phyloP scores from a whole-genome alignment of 2,797 vertebrate genomes.

The Manis javanica region DNA sequence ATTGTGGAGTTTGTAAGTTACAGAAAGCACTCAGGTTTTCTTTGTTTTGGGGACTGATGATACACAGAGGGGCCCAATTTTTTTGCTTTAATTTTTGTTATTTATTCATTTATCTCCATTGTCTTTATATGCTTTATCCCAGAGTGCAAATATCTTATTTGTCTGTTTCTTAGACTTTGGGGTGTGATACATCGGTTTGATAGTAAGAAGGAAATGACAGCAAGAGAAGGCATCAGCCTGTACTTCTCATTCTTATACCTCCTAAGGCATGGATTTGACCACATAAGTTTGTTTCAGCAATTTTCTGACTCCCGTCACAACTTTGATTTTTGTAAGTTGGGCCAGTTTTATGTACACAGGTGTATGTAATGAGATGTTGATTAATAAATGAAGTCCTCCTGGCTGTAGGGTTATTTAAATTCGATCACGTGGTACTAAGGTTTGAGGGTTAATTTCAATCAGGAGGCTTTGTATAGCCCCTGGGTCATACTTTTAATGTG shows the following conservation, averaged over 20 bases:
- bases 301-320: constrained; percentile 3
- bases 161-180: background rate
- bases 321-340: background rate
- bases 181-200: background rate
- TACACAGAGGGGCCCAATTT: background rate
- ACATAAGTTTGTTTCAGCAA: background rate
- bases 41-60: background rate
- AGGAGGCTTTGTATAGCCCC: background rate
- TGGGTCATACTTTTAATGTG: background rate
- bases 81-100: background rate
- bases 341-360: background rate
- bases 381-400: background rate
- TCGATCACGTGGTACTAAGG: background rate
- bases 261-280: background rate
- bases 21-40: background rate
- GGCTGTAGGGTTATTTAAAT: background rate
- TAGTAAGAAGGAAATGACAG: background rate
- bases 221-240: background rate
- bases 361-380: background rate
- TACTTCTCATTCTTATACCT: background rate
- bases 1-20: background rate
- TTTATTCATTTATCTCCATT: background rate
- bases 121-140: background rate
- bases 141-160: background rate
- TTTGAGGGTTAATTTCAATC: background rate